Percentiles rank a stretch among this genome's conserved stretches.
phyloP scores from a whole-genome alignment of 2,888 invertebrate genomes.

The Gymnocheta viridis region DNA sequence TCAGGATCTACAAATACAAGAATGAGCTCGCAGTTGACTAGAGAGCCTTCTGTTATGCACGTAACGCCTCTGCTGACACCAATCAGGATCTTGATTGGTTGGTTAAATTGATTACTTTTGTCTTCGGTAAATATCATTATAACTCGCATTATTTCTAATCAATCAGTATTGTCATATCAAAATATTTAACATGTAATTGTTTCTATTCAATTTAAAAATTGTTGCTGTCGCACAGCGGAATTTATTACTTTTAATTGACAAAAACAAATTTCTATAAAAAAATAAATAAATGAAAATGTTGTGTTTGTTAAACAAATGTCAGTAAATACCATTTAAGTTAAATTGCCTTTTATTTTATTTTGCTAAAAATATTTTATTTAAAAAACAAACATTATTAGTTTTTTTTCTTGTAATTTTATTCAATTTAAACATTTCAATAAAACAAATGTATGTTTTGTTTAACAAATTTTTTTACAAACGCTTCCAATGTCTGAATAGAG shows the following conservation, averaged over 20 bases:
- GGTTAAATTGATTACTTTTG: too few relatives aligned
- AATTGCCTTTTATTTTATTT: conserved; percentile 30
- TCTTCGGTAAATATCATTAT: too few relatives aligned
- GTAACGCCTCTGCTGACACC: too few relatives aligned
- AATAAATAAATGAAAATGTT: background rate
- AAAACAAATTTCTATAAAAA: background rate
- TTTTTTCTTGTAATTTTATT: conserved; percentile 18
- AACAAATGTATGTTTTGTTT: conserved; percentile 28
- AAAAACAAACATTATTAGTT: conserved; percentile 13
- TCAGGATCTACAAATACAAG: too few relatives aligned
- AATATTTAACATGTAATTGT: too few relatives aligned
- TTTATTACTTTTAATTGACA: conserved; percentile 17
- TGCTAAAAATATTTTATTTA: conserved; percentile 8
- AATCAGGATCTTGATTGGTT: too few relatives aligned
- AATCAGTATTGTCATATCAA: too few relatives aligned
- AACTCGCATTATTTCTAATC: too few relatives aligned
- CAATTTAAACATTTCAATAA: conserved; percentile 40
- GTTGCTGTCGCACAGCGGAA: background rate
- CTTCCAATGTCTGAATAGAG: background rate
- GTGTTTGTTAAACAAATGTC: conserved; percentile 10
- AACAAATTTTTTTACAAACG: conserved; percentile 21
- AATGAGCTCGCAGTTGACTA: too few relatives aligned
- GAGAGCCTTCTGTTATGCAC: too few relatives aligned
- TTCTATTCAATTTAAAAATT: background rate
- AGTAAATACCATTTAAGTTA: conserved; percentile 16